phyloP scores from a whole-genome alignment of 2,113 vertebrate genomes.

The Siphamia tubifer region DNA sequence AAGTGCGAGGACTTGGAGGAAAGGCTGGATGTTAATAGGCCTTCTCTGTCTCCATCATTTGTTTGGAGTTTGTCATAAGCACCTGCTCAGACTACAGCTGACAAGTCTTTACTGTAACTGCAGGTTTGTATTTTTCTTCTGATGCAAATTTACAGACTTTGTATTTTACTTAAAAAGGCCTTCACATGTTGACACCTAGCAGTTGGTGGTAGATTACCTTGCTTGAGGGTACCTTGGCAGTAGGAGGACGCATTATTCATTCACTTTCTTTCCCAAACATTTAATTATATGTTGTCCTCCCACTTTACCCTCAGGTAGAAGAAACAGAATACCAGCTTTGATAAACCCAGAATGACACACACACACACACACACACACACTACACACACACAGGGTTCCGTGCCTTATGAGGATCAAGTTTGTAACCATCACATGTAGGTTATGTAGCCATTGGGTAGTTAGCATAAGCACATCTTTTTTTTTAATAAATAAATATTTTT shows the following conservation, averaged over 20 bases:
- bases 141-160: neutral
- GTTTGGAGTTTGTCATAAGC: constrained; percentile 9
- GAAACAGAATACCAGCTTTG: neutral
- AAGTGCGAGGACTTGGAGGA: neutral
- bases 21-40: constrained; percentile 32
- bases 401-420: no score
- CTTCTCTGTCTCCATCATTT: constrained; percentile 33
- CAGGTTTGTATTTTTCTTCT: neutral
- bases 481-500: no score
- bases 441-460: no score
- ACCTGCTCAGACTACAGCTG: constrained; percentile 7
- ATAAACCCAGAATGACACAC: neutral
- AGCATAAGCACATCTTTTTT: no score
- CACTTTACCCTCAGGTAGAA: constrained; percentile 16
- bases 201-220: constrained; percentile 34
- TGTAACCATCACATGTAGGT: no score
- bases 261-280: constrained; percentile 27
- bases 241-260: constrained; percentile 42
- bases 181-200: neutral
- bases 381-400: no score
- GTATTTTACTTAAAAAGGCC: neutral
- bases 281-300: constrained; percentile 50
- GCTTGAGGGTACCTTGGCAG: constrained; percentile 51
- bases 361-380: neutral
- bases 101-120: no score